A percentile compares a stretch with the other conserved stretches of the same genome.
phyloP scores from a whole-genome alignment of 2,113 vertebrate species.

The Hymenochirus boettgeri region DNA sequence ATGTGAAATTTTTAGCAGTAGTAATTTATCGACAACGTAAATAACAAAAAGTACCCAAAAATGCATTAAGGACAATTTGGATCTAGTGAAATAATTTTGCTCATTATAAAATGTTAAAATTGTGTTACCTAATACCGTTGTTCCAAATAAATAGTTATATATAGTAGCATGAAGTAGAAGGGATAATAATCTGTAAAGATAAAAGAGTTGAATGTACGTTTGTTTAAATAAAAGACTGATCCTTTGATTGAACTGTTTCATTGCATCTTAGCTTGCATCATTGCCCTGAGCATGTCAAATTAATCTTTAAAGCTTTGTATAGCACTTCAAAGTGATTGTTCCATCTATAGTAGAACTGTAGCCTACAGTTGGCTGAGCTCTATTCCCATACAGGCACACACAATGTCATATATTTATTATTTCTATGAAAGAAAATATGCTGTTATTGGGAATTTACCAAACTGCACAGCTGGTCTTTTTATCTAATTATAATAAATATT shows the following conservation, averaged over 20 bases:
- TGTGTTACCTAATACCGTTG: no score
- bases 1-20: no score
- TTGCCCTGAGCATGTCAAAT: constrained; percentile 18
- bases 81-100: no score
- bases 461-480: neutral
- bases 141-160: no score
- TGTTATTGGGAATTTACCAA: neutral
- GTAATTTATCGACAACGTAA: no score
- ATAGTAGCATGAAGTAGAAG: no score
- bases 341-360: constrained; percentile 1
- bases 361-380: constrained; percentile 13
- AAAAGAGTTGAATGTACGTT: neutral
- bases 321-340: constrained; percentile 34
- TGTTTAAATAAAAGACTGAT: neutral
- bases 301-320: constrained; percentile 24
- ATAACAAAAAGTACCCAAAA: no score
- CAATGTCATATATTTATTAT: constrained; percentile 18
- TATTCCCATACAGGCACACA: constrained; percentile 10
- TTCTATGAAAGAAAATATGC: constrained; percentile 10
- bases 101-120: no score
- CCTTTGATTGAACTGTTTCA: neutral
- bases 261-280: neutral
- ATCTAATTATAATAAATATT: no score
- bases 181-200: no score
- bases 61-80: no score